A percentile compares a stretch with the other conserved stretches of the same genome.
Evolutionary conservation across 2,113 vertebrate genomes (phyloP).

Genomic region (Eonycteris spelaea): DNA sequence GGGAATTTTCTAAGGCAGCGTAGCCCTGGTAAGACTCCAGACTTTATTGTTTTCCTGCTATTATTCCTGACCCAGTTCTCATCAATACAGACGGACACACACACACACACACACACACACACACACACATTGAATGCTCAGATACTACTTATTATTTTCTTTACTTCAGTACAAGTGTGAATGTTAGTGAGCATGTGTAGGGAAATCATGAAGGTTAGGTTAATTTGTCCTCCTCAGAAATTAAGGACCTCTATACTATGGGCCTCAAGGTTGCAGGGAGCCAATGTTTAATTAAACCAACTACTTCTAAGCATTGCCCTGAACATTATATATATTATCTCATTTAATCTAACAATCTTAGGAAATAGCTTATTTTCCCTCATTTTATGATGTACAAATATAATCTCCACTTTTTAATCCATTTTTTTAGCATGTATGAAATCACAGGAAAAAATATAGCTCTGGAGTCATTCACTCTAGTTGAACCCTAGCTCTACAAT

Average conservation of each 20-base stretch:
- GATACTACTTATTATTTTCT: not conserved
- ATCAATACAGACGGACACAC: not conserved
- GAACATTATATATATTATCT: not conserved
- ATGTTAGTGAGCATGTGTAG: not conserved
- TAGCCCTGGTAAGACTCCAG: not conserved
- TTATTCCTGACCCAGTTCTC: not conserved
- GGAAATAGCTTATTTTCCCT: not conserved
- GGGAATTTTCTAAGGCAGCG: not conserved
- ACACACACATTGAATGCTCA: not conserved
- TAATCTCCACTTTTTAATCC: not conserved
- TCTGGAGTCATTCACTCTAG: not conserved
- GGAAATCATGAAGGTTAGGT: not conserved
- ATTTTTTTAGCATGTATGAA: conserved; percentile 3
- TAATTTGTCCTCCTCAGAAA: not conserved
- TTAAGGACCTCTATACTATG: not conserved
- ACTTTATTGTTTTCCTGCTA: not conserved
- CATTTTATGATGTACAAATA: not conserved
- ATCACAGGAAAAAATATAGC: not conserved
- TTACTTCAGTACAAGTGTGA: not conserved
- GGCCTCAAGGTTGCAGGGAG: not conserved
- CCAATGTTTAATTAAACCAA: not conserved
- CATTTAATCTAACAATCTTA: not conserved
- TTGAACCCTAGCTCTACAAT: not conserved
- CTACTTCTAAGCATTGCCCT: not conserved
- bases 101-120: not conserved